Evolutionary conservation across 2,888 invertebrate genomes (phyloP).

Genomic region (Sepioteuthis lessoniana): DNA sequence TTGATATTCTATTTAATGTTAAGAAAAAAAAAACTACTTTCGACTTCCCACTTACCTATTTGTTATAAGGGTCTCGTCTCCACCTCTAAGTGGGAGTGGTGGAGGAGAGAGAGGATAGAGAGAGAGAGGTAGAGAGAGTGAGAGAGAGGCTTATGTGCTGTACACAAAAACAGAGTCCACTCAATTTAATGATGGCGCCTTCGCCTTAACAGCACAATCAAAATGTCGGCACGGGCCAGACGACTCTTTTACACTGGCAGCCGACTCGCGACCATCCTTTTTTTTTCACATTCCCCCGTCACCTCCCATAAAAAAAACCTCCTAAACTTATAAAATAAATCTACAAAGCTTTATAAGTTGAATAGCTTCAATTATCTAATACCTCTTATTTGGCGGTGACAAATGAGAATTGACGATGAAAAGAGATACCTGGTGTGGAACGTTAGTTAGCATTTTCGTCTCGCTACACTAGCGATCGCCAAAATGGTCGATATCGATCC

Average conservation of each 20-base stretch:
- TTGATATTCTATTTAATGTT: neutral
- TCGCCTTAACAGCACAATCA: neutral
- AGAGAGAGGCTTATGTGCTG: too few relatives aligned
- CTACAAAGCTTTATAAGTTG: neutral
- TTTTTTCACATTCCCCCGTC: neutral
- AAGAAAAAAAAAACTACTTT: neutral
- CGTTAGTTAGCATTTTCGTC: neutral
- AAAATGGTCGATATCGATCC: too few relatives aligned
- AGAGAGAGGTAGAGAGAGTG: too few relatives aligned
- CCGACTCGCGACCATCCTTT: neutral
- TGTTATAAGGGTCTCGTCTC: neutral
- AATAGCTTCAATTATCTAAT: neutral
- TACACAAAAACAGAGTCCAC: neutral
- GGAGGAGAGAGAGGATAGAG: neutral
- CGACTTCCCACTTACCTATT: neutral
- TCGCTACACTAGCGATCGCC: neutral
- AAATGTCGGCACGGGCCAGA: constrained; percentile 23
- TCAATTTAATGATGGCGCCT: neutral
- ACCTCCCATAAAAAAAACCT: neutral
- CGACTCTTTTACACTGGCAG: neutral
- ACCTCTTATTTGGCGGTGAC: neutral
- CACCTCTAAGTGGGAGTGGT: neutral
- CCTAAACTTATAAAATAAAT: neutral
- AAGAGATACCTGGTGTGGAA: neutral
- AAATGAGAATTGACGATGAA: neutral